Percentiles rank a stretch among this genome's conserved stretches.
phyloP scores from a whole-genome alignment of 37 sponge, comb jelly and placozoan species.

The Halisarca cf. caerulea region DNA sequence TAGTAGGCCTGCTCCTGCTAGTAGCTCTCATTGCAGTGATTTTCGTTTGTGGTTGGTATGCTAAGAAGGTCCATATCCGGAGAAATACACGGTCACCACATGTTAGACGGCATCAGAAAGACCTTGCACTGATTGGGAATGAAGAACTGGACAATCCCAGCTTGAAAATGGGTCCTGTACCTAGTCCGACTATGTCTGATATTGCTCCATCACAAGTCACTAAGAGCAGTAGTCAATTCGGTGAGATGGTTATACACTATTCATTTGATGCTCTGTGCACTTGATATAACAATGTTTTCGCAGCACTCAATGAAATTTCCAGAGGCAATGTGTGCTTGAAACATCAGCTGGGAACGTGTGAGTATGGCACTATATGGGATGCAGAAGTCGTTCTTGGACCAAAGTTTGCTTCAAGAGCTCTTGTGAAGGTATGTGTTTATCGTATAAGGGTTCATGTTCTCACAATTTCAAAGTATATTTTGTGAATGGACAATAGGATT shows the following conservation, averaged over 20 bases:
- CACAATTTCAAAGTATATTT: too few relatives aligned
- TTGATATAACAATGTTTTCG: not conserved
- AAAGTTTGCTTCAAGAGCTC: constrained; percentile 47
- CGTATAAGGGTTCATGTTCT: too few relatives aligned
- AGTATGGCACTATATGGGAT: constrained; percentile 82
- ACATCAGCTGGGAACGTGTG: constrained; percentile 69
- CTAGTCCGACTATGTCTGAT: too few relatives aligned
- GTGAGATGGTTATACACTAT: too few relatives aligned
- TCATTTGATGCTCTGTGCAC: too few relatives aligned
- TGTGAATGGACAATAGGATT: too few relatives aligned
- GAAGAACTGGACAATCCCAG: not conserved
- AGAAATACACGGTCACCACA: not conserved
- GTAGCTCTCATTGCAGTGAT: not conserved
- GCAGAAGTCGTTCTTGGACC: constrained; percentile 66
- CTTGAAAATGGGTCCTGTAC: too few relatives aligned
- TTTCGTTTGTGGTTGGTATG: constrained; percentile 1
- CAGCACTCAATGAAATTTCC: constrained; percentile 40
- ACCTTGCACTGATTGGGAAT: not conserved
- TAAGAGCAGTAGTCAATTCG: too few relatives aligned
- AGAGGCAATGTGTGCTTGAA: constrained; percentile 43
- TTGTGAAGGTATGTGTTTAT: constrained; percentile 69
- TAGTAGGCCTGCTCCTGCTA: not conserved
- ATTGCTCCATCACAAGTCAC: too few relatives aligned
- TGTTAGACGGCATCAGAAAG: too few relatives aligned
- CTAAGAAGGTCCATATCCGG: not conserved